Percentiles rank a stretch among this genome's conserved stretches.
Conservation (phyloP, 2,888 invertebrate species). For the Pseudanteris insignis region DNA sequence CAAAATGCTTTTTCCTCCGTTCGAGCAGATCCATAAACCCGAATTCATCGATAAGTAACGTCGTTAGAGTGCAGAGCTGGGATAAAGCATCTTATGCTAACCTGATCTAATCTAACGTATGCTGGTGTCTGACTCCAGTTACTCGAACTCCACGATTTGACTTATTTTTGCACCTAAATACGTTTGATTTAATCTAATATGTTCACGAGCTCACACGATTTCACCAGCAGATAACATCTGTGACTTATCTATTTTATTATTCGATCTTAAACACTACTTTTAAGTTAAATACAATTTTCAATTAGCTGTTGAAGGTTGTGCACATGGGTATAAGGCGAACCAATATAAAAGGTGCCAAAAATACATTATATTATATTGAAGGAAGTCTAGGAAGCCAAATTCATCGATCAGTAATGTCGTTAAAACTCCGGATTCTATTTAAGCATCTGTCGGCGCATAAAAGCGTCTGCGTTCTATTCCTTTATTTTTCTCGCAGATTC, state of each 20-base stretch:
- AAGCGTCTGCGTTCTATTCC: constrained; percentile 35
- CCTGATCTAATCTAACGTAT: constrained; percentile 34
- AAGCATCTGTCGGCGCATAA: constrained; percentile 27
- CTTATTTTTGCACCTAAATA: constrained; percentile 12
- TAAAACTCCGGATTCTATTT: constrained; percentile 33
- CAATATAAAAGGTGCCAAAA: constrained; percentile 11
- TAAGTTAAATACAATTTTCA: too few relatives aligned
- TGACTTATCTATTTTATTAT: too few relatives aligned
- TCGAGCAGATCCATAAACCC: constrained; percentile 47
- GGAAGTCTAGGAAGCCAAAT: constrained; percentile 49
- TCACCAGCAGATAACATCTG: too few relatives aligned
- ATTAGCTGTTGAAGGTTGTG: too few relatives aligned
- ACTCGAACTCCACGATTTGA: background rate
- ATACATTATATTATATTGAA: constrained; percentile 29
- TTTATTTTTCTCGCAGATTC: constrained; percentile 42
- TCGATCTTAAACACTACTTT: too few relatives aligned
- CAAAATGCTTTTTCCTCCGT: constrained; percentile 33
- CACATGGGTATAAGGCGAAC: too few relatives aligned
- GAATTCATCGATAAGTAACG: constrained; percentile 55
- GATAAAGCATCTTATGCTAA: constrained; percentile 33
- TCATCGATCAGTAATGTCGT: constrained; percentile 54
- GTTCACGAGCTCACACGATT: background rate
- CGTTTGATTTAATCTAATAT: constrained; percentile 6
- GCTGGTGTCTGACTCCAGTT: constrained; percentile 6
- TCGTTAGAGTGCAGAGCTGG: constrained; percentile 34